Evolutionary conservation across 2,113 vertebrate species (phyloP), one percentile per base, ranked within the genome.

Genomic region (Chrysemys picta): DNA sequence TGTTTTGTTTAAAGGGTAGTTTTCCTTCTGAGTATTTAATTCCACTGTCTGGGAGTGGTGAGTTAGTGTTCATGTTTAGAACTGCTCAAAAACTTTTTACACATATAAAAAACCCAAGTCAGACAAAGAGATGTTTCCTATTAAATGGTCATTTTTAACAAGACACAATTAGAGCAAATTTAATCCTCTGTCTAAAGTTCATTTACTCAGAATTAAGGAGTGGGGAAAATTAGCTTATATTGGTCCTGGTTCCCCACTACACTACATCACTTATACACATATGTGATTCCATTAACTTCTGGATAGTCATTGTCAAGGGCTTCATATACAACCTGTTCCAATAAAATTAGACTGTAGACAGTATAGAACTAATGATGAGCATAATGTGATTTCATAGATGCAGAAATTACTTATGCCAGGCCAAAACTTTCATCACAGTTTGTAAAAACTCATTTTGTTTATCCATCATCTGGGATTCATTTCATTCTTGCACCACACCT

Each of bases 251-350:
- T 47, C 7, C 42, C 25, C 10, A 27, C 11, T 47, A 25, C 65
- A 72, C 65, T 10, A 38, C 9, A 29, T 2, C 62, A 8, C 72
- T 89, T 52, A 1, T 0, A 17, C 5, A 11, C 0, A 0, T 38
- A 27, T 56, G 27, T 69, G 45, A 79, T 6, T 82, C 65, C 35
- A 16, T 24, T 75, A 3, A 35, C 10, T 92, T 88, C 47, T 88
- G 85, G 22, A 82, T 76, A 6, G 5, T 0, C 5, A 13, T 69
- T 21, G 50, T 29, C 6, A 84, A 88, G 85, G 3, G 53, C 72
- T 47, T 76, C 3, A 16, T 49, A 76, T 76, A 25, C 42, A 42
- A 76, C 24, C 6, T 45, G 25, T 47, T 47, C 6, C 38, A 78
- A 47, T 47, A 78, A 78, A 45, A 47, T 78, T 27, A 29, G 75